Base-by-base conservation (phyloP, 2,113 vertebrate species). In the Ursus arctos region DNA sequence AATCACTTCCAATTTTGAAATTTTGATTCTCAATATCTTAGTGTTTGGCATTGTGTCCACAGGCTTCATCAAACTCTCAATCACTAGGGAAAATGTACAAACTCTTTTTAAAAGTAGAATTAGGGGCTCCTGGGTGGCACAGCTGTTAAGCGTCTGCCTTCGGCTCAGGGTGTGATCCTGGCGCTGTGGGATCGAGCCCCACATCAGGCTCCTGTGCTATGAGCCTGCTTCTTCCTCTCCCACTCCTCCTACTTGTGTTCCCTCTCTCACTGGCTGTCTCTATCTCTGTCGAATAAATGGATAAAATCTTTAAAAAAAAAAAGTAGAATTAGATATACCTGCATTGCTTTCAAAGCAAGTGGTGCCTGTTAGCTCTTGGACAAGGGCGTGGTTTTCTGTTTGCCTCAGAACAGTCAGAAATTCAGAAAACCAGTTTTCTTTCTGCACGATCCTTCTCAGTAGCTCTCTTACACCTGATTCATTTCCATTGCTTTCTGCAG, bases 391-490 rank as follows among this genome's bases (percentile, higher is more conserved):
- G n/a, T 99, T 99, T 10, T 97, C 98, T 0, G 99, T 99, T 49
- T 98, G 43, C n/a, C 26, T 91, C 77, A 99, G 98, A 91, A 99
- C 96, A 1, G 81, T 0, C 76, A 99, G 96, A 98, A 99, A 99
- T 0, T 61, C 51, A 15, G 99, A 99, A 96, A 99, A 99, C 99
- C 99, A 99, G 15, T 99, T 97, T 82, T 98, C 99, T 90, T 99
- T 98, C 96, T 98, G 99, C n/a, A 99, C 97, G 13, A 99, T 98
- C 94, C 99, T 98, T 83, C 83, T 98, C 61, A 99, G 96, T 7
- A 99, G 98, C 92, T 99, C 98, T 36, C 99, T 98, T 53, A 99
- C 99, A 61, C 99, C 99, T 6, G 79, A 95, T 63, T 47, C 98
- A 31, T 92, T 82, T 51, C 99, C 99, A 4, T 0, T 14, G n/a